Base-by-base conservation (phyloP, 1,140 invertebrate genomes). In the Calephelis nemesis region DNA sequence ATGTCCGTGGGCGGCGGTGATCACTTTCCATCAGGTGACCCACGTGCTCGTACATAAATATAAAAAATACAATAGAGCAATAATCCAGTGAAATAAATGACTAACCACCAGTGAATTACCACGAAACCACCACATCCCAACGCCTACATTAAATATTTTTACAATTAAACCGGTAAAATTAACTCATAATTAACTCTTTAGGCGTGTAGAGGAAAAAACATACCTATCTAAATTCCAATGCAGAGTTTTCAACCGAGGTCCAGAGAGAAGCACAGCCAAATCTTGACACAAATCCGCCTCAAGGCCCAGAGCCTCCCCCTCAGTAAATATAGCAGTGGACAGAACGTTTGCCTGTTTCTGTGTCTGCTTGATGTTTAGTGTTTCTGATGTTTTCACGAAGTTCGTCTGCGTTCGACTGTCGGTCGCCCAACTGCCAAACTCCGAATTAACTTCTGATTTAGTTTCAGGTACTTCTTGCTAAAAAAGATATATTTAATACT, bases 171-270 rank as follows among this genome's bases (percentile, higher is more conserved):
- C 15, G 15, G 15, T 19, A 0, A 19, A 19, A 19, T 19, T 19
- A n/a, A n/a, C n/a, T n/a, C n/a, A n/a, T 19, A 30, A 30, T 30
- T n/a, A n/a, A n/a, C 1, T 30, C 30, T 30, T 30, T 30, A 30
- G 30, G 4, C 2, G 30, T 30, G 15, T 19, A 58, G 9, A 58
- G 42, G 9, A 10, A 15, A 13, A 19, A 52, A 9, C 13, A 73
- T 52, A 92, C 93, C 93, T 93, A 65, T 93, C 91, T 67, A 92
- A 85, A 62, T 91, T 90, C 94, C 94, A 94, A 8, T 90, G 92
- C 2, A 94, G 79, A 9, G 91, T 91, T 75, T 94, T 93, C 62
- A 93, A 90, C 30, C 94, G 82, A 5, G 93, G 93, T 67, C 92
- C 91, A 60, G 92, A 93, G 6, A 94, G 75, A 66, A 94, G 79